Conservation (phyloP, 2,797 vertebrate species). For the Microctenopoma steveboyesi region DNA sequence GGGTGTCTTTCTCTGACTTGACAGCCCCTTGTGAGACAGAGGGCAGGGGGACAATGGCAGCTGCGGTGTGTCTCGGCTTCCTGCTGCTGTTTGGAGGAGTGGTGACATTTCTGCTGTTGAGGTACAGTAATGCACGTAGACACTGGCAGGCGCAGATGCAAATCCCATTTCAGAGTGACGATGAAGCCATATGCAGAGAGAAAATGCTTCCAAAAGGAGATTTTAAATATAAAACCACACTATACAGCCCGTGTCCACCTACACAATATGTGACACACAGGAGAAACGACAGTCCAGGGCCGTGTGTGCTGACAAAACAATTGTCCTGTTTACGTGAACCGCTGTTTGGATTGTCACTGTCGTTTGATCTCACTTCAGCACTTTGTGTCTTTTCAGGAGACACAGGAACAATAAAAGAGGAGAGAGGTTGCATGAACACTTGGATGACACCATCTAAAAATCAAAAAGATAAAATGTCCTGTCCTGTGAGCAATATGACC, state of each 20-base stretch:
- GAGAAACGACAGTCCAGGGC: conserved; percentile 34
- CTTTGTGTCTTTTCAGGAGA: conserved; percentile 70
- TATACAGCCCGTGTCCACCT: conserved; percentile 19
- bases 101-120: conserved; percentile 77
- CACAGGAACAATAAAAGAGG: conserved; percentile 45
- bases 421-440: conserved; percentile 71
- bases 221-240: conserved; percentile 1
- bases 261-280: conserved; percentile 30
- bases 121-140: conserved; percentile 68
- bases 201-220: conserved; percentile 23
- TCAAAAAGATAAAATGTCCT: background rate
- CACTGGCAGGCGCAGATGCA: conserved; percentile 28
- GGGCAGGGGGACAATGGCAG: conserved; percentile 56
- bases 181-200: conserved; percentile 32
- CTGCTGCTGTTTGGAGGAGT: conserved; percentile 68
- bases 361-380: conserved; percentile 45
- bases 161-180: conserved; percentile 60
- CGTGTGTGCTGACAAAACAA: conserved; percentile 50
- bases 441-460: conserved; percentile 68
- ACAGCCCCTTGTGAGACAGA: conserved; percentile 76
- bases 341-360: conserved; percentile 20
- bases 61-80: conserved; percentile 67
- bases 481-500: conserved; percentile 35
- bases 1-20: conserved; percentile 34
- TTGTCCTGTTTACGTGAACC: conserved; percentile 36